Evolutionary conservation across 2,113 vertebrate species (phyloP).

Genomic region (Heterocephalus glaber): DNA sequence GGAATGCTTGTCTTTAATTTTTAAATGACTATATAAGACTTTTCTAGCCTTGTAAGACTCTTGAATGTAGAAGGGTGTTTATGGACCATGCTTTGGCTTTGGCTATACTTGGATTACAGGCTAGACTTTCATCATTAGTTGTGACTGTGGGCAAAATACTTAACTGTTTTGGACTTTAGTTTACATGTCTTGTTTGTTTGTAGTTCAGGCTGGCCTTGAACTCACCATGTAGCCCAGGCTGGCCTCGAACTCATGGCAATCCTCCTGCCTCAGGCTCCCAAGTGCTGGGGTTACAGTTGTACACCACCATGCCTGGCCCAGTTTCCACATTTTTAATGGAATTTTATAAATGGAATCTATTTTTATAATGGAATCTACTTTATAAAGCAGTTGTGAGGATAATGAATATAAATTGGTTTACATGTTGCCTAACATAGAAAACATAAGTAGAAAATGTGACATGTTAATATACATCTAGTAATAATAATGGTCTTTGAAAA

Average conservation of each 20-base stretch:
- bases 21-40: background rate
- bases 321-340: background rate
- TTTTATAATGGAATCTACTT: background rate
- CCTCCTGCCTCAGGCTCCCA: background rate
- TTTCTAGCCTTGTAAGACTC: background rate
- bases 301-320: background rate
- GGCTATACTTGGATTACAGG: background rate
- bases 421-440: constrained; percentile 14
- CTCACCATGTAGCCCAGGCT: background rate
- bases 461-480: constrained; percentile 1
- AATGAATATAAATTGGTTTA: constrained; percentile 24
- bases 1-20: constrained; percentile 35
- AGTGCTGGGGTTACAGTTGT: background rate
- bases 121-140: background rate
- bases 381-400: constrained; percentile 31
- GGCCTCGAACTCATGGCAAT: background rate
- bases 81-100: background rate
- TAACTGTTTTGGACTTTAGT: background rate
- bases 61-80: background rate
- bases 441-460: constrained; percentile 47
- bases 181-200: background rate
- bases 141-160: background rate
- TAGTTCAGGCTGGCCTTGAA: background rate
- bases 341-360: background rate
- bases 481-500: constrained; percentile 6